Conservation (phyloP, 2,797 vertebrate species). For the Platalea minor region DNA sequence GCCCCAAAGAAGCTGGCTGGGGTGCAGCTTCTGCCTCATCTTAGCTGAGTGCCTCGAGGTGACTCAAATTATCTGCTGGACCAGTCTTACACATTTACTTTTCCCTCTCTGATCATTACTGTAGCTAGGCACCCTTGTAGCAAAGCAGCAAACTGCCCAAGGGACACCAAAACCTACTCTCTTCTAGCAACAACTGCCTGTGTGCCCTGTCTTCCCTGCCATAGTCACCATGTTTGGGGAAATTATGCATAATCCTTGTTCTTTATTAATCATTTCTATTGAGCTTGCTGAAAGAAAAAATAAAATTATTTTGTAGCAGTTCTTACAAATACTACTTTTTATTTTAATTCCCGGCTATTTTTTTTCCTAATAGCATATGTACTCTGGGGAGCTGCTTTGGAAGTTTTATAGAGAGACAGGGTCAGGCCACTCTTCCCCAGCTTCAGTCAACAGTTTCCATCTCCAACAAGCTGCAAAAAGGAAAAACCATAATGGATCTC, state of each 20-base stretch:
- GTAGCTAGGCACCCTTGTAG: not conserved
- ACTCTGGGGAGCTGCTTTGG: not conserved
- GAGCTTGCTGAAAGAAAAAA: not conserved
- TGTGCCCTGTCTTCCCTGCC: not conserved
- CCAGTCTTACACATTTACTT: not conserved
- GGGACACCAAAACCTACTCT: not conserved
- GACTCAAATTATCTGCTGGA: not conserved
- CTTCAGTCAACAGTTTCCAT: not conserved
- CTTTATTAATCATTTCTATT: not conserved
- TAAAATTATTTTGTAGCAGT: not conserved
- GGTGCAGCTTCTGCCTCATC: not conserved
- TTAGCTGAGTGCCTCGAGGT: not conserved
- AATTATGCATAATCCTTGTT: not conserved
- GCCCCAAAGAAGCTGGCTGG: not conserved
- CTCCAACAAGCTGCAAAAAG: not conserved
- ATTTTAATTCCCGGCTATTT: not conserved
- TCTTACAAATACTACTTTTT: not conserved
- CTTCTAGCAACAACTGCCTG: not conserved
- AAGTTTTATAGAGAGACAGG: not conserved
- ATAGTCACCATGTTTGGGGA: not conserved
- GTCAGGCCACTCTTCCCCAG: not conserved
- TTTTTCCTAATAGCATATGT: accelerated
- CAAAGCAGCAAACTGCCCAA: not conserved
- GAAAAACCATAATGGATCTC: not conserved
- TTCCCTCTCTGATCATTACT: not conserved